Evolutionary conservation across 2,888 invertebrate genomes (phyloP).

Genomic region (Andrena trimmerana): DNA sequence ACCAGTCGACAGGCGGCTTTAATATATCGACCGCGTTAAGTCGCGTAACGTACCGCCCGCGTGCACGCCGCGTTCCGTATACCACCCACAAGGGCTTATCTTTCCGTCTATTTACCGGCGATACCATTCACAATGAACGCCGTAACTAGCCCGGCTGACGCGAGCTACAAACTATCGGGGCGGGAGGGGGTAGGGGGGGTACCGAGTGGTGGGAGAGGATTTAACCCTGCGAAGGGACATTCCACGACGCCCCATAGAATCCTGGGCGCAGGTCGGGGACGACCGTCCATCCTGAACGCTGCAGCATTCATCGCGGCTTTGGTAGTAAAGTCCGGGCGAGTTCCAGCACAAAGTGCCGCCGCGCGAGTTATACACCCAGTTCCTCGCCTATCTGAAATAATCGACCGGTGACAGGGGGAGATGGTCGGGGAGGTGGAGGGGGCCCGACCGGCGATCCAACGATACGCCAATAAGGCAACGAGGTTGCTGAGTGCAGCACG

Average conservation of each 20-base stretch:
- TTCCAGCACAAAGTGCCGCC: slow-evolving; percentile 63
- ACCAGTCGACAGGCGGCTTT: slow-evolving; percentile 18
- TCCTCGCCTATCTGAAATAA: slow-evolving; percentile 70
- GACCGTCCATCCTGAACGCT: slow-evolving; percentile 51
- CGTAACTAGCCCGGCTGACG: slow-evolving; percentile 49
- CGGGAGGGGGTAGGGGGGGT: neutral
- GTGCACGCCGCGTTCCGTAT: slow-evolving; percentile 31
- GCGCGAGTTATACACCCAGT: slow-evolving; percentile 58
- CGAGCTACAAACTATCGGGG: slow-evolving; percentile 29
- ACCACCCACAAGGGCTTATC: slow-evolving; percentile 54
- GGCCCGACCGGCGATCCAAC: slow-evolving; percentile 66
- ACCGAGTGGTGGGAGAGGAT: slow-evolving; percentile 35
- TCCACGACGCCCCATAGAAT: slow-evolving; percentile 40
- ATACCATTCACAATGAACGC: slow-evolving; percentile 58
- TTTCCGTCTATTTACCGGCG: slow-evolving; percentile 56
- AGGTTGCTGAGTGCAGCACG: slow-evolving; percentile 51
- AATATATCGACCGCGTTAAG: slow-evolving; percentile 8
- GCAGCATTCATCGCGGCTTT: slow-evolving; percentile 62
- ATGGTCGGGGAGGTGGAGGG: neutral
- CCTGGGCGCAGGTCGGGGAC: slow-evolving; percentile 4
- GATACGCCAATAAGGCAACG: slow-evolving; percentile 78
- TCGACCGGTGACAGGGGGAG: slow-evolving; percentile 62
- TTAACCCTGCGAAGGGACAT: slow-evolving; percentile 50
- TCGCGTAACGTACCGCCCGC: slow-evolving; percentile 10
- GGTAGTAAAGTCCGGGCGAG: slow-evolving; percentile 47